A percentile compares a stretch with the other conserved stretches of the same genome.
These are phyloP conservation scores for Chelidonichthys spinosus DNA, from an alignment of 2,797 vertebrate genomes.

Conservation along the genomic window DNA sequence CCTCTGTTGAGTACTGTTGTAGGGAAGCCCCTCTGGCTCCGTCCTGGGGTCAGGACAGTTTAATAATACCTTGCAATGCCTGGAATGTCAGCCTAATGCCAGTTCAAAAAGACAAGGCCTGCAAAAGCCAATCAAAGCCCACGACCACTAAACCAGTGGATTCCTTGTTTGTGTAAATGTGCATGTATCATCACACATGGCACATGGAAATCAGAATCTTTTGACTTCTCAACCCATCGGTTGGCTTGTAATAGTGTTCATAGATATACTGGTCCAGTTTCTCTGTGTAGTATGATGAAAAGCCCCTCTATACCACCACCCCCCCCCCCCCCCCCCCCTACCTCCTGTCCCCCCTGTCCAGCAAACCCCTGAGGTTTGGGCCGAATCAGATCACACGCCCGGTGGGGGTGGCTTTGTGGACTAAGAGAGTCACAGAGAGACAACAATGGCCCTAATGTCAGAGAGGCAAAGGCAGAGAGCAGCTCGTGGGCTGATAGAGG, in stretches of 20 bases:
- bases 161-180: slow-evolving; percentile 56
- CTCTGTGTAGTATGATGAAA: slow-evolving; percentile 32
- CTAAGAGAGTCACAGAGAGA: slow-evolving; percentile 71
- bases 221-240: slow-evolving; percentile 16
- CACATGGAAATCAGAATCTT: slow-evolving; percentile 27
- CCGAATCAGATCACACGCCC: slow-evolving; percentile 82
- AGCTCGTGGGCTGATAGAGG: slow-evolving; percentile 68
- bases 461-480: slow-evolving; percentile 67
- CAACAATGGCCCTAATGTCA: slow-evolving; percentile 81
- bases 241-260: slow-evolving; percentile 15
- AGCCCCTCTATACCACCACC: slow-evolving; percentile 36
- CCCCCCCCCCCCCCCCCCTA: not conserved
- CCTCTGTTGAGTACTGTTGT: slow-evolving; percentile 28
- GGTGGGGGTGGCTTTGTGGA: slow-evolving; percentile 79
- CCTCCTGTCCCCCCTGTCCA: slow-evolving; percentile 39
- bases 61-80: slow-evolving; percentile 82
- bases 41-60: slow-evolving; percentile 71
- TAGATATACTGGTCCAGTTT: slow-evolving; percentile 13
- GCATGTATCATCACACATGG: slow-evolving; percentile 33
- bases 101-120: slow-evolving; percentile 67
- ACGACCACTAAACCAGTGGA: slow-evolving; percentile 59
- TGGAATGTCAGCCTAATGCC: slow-evolving; percentile 80
- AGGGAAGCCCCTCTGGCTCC: slow-evolving; percentile 54
- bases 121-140: slow-evolving; percentile 55
- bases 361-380: slow-evolving; percentile 75